These are phyloP conservation scores for Reinhardtius hippoglossoides DNA, from an alignment of 2,113 vertebrate species.

Conservation along the genomic window DNA sequence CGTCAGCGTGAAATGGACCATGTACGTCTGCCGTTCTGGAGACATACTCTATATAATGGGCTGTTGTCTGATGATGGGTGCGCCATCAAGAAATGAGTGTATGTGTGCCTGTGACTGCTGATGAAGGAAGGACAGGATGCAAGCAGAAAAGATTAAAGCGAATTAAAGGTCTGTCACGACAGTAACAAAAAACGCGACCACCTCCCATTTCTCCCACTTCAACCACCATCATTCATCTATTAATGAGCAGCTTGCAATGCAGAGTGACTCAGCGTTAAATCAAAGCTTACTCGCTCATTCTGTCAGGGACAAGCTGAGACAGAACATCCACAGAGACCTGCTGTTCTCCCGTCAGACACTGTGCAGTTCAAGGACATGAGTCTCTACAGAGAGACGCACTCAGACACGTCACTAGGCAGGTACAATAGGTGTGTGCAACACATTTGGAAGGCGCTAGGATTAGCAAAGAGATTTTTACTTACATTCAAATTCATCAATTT, in stretches of 20 bases:
- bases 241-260: conserved; percentile 49
- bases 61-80: conserved; percentile 37
- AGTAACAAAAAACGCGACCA: conserved; percentile 27
- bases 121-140: conserved; percentile 4
- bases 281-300: conserved; percentile 60
- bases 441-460: too few relatives aligned
- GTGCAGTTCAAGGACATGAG: conserved; percentile 46
- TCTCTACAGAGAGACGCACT: conserved; percentile 16
- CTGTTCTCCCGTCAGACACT: conserved; percentile 49
- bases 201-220: conserved; percentile 40
- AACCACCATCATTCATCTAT: conserved; percentile 37
- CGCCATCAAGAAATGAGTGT: not conserved
- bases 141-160: conserved; percentile 13
- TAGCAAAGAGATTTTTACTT: too few relatives aligned
- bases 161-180: conserved; percentile 36
- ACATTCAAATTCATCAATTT: too few relatives aligned
- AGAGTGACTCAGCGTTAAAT: conserved; percentile 59
- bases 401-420: not conserved
- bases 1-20: conserved; percentile 10
- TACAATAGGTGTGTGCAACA: not conserved
- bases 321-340: conserved; percentile 48
- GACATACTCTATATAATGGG: not conserved
- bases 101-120: conserved; percentile 22
- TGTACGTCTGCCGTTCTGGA: conserved; percentile 13
- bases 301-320: conserved; percentile 59